Evolutionary conservation across 2,888 invertebrate genomes (phyloP).

Genomic region (Acleris sparsana): DNA sequence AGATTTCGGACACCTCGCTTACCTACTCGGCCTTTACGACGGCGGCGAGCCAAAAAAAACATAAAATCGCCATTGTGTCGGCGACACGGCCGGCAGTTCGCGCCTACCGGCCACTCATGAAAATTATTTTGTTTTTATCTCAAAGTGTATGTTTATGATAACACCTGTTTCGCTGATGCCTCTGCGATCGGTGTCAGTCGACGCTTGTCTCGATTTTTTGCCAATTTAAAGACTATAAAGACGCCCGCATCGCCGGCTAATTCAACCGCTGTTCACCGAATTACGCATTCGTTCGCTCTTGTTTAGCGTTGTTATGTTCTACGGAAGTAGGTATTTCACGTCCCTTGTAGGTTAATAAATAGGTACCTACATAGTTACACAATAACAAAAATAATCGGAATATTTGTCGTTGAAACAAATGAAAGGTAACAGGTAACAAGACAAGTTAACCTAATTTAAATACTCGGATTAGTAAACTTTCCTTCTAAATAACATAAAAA

Average conservation of each 20-base stretch:
- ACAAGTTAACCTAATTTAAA: too few species aligned
- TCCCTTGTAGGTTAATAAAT: not conserved
- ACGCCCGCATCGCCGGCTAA: conserved; percentile 81
- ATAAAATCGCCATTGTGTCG: conserved; percentile 82
- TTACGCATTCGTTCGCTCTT: conserved; percentile 72
- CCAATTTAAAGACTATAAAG: conserved; percentile 82
- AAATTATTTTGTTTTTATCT: conserved; percentile 83
- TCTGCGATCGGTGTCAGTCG: conserved; percentile 81
- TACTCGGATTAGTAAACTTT: too few species aligned
- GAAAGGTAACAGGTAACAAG: too few species aligned
- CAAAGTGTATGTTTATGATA: conserved; percentile 84
- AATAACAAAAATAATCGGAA: too few species aligned
- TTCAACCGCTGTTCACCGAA: conserved; percentile 80
- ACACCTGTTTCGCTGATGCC: conserved; percentile 83
- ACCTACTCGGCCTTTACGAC: conserved; percentile 81
- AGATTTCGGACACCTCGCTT: conserved; percentile 84
- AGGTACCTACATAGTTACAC: not conserved
- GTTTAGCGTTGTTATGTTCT: conserved; percentile 46
- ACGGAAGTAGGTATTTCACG: conserved; percentile 41
- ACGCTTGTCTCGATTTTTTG: conserved; percentile 80
- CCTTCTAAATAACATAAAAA: too few species aligned
- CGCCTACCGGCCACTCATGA: conserved; percentile 82
- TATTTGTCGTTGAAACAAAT: too few species aligned
- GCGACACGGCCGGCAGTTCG: conserved; percentile 80
- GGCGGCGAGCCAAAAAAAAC: conserved; percentile 74